phyloP scores from a whole-genome alignment of 2,888 invertebrate genomes.

The Tinea semifulvella region DNA sequence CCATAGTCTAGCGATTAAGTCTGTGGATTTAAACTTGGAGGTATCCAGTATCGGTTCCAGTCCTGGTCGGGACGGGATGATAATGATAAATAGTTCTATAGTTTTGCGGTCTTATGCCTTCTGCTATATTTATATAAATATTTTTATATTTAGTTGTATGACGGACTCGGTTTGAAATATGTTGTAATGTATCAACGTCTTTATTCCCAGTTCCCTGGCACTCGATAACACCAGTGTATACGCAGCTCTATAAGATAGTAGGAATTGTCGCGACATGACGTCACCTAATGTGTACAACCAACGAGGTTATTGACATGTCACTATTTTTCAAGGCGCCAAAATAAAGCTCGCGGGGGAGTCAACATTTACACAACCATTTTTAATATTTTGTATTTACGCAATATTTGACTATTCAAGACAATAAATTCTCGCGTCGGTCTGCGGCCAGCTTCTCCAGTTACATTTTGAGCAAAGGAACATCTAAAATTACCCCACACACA shows the following conservation, averaged over 20 bases:
- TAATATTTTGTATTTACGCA: slow-evolving; percentile 25
- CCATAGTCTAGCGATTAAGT: too few relatives aligned
- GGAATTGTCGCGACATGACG: slow-evolving; percentile 32
- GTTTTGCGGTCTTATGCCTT: too few relatives aligned
- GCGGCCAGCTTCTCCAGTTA: slow-evolving; percentile 63
- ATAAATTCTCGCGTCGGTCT: slow-evolving; percentile 56
- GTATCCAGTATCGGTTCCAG: too few relatives aligned
- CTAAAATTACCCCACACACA: slow-evolving; percentile 64
- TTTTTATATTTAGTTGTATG: too few relatives aligned
- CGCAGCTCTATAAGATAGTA: background rate
- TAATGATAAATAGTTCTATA: too few relatives aligned
- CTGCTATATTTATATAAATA: too few relatives aligned
- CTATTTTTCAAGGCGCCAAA: slow-evolving; percentile 61
- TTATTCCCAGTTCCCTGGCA: too few relatives aligned
- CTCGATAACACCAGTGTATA: too few relatives aligned
- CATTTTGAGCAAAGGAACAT: slow-evolving; percentile 67
- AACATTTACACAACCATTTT: slow-evolving; percentile 15
- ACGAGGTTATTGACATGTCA: slow-evolving; percentile 62
- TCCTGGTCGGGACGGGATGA: too few relatives aligned
- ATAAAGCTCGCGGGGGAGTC: slow-evolving; percentile 48
- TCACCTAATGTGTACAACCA: slow-evolving; percentile 52
- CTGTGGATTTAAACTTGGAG: too few relatives aligned
- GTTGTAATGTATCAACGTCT: too few relatives aligned
- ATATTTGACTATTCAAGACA: slow-evolving; percentile 11
- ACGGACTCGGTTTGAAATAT: too few relatives aligned